Evolutionary conservation across 2,888 invertebrate genomes (phyloP), one percentile per base, ranked within the genome.

Genomic region (Zaprionus bogoriensis): DNA sequence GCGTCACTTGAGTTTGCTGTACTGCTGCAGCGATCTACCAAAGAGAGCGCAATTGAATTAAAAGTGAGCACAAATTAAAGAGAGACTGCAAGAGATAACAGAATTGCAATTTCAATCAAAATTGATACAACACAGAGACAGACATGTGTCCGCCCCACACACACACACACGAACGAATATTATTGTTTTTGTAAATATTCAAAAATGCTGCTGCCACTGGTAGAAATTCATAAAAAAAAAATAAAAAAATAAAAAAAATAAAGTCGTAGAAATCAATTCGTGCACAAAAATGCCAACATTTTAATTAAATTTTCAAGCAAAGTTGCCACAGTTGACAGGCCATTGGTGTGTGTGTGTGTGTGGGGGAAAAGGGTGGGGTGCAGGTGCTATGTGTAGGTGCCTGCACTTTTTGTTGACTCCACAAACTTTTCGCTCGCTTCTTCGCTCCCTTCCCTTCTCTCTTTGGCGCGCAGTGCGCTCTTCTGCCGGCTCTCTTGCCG

Each of bases 301-400:
- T 80, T 82, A 80, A 80, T 82, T 80, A 82, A 77, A 82, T 82
- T 79, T 80, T 75, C 67, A 66, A 69, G 64, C 71, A 66, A 71
- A 80, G 47, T 74, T 78, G 46, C 74, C 53, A 57, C 53, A 63
- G 76, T 76, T 76, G 80, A 62, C 75, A 66, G 36, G 36, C 44
- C 2, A 10, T 6, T 27, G 27, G 27, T 6, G 9, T 3, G 27
- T 3, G 27, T 6, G 27, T 2, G 47, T 38, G 28, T 7, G 30
- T 36, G 23, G 17, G 47, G 19, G 9, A 27, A 5, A 14, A 5
- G 3, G 12, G 38, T 38, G 51, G 39, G 22, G 23, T 23, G 19
- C 30, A 3, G 17, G 9, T 41, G 25, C 51, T 23, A 44, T 36
- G 48, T 48, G 58, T 53, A 47, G 54, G 48, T 69, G 65, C 55